Evolutionary conservation across 2,797 vertebrate genomes (phyloP).

Genomic region (Anguilla obscura): DNA sequence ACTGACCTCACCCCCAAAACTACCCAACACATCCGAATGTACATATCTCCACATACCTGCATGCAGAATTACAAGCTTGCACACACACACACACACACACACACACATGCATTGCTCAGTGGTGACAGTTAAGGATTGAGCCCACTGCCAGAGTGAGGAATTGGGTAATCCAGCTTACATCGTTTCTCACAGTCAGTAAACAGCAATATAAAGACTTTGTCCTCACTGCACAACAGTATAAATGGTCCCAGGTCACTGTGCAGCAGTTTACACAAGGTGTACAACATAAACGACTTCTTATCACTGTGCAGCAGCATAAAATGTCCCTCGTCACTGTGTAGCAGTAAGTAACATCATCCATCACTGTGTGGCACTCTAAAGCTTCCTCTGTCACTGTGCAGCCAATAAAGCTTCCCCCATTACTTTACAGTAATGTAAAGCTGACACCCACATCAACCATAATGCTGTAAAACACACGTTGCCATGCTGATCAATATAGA

Average conservation of each 20-base stretch:
- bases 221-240: background rate
- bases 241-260: background rate
- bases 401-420: background rate
- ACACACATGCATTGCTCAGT: slow-evolving; percentile 20
- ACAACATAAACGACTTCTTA: background rate
- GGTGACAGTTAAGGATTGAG: slow-evolving; percentile 12
- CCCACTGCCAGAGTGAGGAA: slow-evolving; percentile 27
- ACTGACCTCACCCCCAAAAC: background rate
- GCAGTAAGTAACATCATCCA: background rate
- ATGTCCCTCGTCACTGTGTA: background rate
- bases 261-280: background rate
- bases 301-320: background rate
- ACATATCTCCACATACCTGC: background rate
- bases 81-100: background rate
- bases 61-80: background rate
- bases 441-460: background rate
- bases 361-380: background rate
- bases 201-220: slow-evolving; percentile 59
- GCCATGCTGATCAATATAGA: background rate
- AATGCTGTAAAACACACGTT: background rate
- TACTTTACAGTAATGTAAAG: background rate
- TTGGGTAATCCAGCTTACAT: slow-evolving; percentile 57
- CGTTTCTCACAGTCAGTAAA: slow-evolving; percentile 55
- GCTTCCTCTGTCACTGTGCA: background rate
- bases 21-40: background rate